Percentiles rank a stretch among this genome's conserved stretches.
These are phyloP conservation scores for Urocynchramus pylzowi DNA, from an alignment of 2,113 vertebrate species.

Conservation along the genomic window DNA sequence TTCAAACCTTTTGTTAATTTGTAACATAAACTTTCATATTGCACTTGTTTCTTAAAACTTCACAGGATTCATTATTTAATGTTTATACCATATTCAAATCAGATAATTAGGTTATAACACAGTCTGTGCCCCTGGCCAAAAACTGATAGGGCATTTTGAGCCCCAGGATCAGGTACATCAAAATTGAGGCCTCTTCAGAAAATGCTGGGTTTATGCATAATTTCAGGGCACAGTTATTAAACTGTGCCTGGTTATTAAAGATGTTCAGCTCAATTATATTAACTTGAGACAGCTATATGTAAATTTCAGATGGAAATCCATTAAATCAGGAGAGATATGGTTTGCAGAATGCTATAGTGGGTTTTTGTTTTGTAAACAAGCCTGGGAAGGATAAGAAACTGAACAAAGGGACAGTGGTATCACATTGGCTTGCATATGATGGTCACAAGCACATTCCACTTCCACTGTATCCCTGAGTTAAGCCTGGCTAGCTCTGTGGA, in stretches of 20 bases:
- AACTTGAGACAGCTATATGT: background rate
- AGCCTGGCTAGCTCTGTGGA: constrained; percentile 35
- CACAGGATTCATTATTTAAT: background rate
- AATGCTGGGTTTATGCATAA: background rate
- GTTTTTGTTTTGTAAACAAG: constrained; percentile 6
- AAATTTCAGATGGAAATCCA: background rate
- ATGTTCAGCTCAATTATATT: background rate
- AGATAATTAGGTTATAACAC: background rate
- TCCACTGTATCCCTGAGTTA: constrained; percentile 15
- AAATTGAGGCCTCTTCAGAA: background rate
- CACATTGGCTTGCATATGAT: constrained; percentile 27
- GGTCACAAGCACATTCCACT: constrained; percentile 47
- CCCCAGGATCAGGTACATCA: background rate
- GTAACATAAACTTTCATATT: background rate
- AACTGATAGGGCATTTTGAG: background rate
- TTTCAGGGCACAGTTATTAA: rapidly evolving
- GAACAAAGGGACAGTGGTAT: constrained; percentile 37
- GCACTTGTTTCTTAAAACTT: background rate
- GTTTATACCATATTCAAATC: background rate
- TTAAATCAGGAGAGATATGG: background rate
- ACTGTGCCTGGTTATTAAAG: background rate
- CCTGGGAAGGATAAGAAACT: background rate
- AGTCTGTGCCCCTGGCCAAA: background rate
- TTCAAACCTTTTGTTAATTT: background rate
- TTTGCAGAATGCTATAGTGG: background rate